These are phyloP conservation scores for Tribolium castaneum DNA, from an alignment of 1,140 invertebrate genomes.

Conservation along the genomic window DNA sequence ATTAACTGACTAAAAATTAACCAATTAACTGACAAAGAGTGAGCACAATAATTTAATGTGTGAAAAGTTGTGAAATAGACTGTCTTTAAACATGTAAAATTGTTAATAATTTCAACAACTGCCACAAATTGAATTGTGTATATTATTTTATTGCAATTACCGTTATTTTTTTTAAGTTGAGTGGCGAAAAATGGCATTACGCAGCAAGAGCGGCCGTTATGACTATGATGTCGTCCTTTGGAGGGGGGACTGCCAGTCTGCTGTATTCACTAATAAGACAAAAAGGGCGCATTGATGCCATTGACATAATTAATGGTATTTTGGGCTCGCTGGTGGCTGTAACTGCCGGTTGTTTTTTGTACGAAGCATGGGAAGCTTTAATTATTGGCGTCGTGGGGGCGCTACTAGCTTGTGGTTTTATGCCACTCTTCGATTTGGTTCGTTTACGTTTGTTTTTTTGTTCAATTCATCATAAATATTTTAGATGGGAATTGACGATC, in stretches of 20 bases:
- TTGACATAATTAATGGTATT: conserved; percentile 90
- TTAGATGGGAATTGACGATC: conserved; percentile 84
- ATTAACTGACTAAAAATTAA: no score
- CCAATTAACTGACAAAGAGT: no score
- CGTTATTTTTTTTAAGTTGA: conserved; percentile 64
- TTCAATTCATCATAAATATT: no score
- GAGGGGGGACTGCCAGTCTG: conserved; percentile 84
- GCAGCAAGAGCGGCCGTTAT: conserved; percentile 89
- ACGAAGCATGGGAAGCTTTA: conserved; percentile 86
- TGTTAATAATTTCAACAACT: no score
- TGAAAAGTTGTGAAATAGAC: no score
- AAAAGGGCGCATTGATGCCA: conserved; percentile 81
- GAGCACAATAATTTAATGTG: no score
- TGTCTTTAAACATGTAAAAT: no score
- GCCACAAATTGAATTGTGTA: no score
- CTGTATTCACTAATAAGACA: conserved; percentile 75
- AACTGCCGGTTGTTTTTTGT: conserved; percentile 93
- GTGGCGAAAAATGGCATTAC: conserved; percentile 84
- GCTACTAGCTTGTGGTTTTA: conserved; percentile 74
- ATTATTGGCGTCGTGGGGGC: conserved; percentile 85
- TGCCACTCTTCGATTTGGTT: conserved; percentile 78
- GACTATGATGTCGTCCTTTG: conserved; percentile 90
- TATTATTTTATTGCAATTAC: not conserved
- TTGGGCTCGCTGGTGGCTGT: conserved; percentile 87
- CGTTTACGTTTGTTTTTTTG: not conserved